These are phyloP conservation scores for Phoxinus phoxinus DNA, from an alignment of 2,113 vertebrate genomes.

Conservation along the genomic window DNA sequence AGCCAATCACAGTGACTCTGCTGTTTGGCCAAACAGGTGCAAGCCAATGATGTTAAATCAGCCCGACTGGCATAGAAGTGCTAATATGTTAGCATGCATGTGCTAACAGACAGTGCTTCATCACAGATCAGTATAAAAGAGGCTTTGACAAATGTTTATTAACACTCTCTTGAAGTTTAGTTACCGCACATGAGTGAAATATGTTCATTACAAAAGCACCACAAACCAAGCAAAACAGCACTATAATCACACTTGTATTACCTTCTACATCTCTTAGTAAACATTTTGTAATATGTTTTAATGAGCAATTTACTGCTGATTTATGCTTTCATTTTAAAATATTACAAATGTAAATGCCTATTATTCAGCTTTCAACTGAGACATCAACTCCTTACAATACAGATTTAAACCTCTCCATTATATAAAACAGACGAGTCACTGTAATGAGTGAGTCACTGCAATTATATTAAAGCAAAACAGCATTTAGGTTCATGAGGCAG, in stretches of 20 bases:
- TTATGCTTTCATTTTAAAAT: not conserved
- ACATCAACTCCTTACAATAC: not conserved
- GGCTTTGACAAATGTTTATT: not conserved
- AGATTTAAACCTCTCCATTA: not conserved
- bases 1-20: slow-evolving; percentile 24
- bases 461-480: slow-evolving; percentile 43
- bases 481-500: slow-evolving; percentile 48
- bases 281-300: not conserved
- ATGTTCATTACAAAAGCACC: slow-evolving; percentile 31
- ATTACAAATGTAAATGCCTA: not conserved
- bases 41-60: not conserved
- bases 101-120: slow-evolving; percentile 3
- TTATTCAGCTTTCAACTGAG: not conserved
- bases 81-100: not conserved
- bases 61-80: not conserved
- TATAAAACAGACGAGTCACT: slow-evolving; percentile 4
- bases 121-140: not conserved
- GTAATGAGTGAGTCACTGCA: slow-evolving; percentile 9
- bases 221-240: slow-evolving; percentile 20
- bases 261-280: not conserved
- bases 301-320: not conserved
- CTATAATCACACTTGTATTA: not conserved
- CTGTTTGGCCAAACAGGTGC: slow-evolving; percentile 7
- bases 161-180: not conserved
- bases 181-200: not conserved